A percentile compares a stretch with the other conserved stretches of the same genome.
phyloP scores from a whole-genome alignment of 2,113 vertebrate species.

The Colossoma macropomum region DNA sequence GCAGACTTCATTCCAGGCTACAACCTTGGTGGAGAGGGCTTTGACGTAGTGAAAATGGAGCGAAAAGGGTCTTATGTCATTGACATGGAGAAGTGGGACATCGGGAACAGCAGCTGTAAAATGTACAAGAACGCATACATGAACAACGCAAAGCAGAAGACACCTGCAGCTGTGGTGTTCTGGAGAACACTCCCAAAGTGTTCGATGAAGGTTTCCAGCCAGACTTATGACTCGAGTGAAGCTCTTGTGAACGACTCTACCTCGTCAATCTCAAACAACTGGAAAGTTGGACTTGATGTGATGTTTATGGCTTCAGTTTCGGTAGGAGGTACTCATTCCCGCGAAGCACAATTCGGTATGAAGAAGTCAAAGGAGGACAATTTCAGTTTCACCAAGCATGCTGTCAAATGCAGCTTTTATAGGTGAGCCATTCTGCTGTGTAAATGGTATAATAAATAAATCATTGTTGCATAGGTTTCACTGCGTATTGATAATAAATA shows the following conservation, averaged over 20 bases:
- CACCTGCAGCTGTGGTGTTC: constrained; percentile 66
- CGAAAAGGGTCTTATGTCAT: constrained; percentile 64
- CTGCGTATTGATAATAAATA: background rate
- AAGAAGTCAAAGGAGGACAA: constrained; percentile 60
- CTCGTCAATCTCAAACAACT: constrained; percentile 65
- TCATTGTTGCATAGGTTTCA: background rate
- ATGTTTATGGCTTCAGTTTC: accelerated
- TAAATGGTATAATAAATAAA: background rate
- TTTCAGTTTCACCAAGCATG: constrained; percentile 65
- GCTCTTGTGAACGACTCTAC: constrained; percentile 50
- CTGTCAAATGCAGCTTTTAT: constrained; percentile 60
- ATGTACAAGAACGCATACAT: constrained; percentile 62
- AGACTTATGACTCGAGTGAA: constrained; percentile 64
- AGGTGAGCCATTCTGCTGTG: constrained; percentile 50
- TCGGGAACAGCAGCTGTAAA: constrained; percentile 56
- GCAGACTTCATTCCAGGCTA: constrained; percentile 50
- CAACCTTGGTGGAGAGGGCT: constrained; percentile 67
- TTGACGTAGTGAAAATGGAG: constrained; percentile 71
- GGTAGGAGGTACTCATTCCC: too few relatives aligned
- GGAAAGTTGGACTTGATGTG: constrained; percentile 68
- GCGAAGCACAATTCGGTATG: constrained; percentile 48
- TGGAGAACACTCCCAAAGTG: too few relatives aligned
- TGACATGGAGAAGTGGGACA: constrained; percentile 53
- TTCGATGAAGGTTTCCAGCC: too few relatives aligned
- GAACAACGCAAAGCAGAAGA: constrained; percentile 31